Evolutionary conservation across 2,888 invertebrate genomes (phyloP).

Genomic region (Drosophila nr. perissopoda): DNA sequence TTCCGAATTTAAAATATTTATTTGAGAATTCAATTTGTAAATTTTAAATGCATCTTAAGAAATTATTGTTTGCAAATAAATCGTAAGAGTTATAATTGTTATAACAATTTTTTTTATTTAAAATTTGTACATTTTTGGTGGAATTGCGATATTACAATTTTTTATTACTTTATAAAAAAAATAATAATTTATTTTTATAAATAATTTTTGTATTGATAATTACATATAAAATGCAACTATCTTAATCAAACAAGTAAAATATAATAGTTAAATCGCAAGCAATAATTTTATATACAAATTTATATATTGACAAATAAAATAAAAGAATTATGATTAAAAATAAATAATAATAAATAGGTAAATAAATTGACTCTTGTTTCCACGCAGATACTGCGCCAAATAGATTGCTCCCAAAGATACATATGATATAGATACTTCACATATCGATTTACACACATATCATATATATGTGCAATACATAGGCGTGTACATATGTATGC

Average conservation of each 20-base stretch:
- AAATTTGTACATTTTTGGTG: neutral
- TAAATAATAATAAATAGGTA: neutral
- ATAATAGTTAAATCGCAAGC: neutral
- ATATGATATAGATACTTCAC: neutral
- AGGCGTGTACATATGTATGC: neutral
- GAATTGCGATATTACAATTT: too few relatives aligned
- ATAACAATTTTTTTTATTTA: neutral
- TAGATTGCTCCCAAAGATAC: neutral
- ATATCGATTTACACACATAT: neutral
- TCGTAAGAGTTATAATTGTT: neutral
- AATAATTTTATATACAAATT: neutral
- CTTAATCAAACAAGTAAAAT: neutral
- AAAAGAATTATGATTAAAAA: too few relatives aligned
- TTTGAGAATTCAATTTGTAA: neutral
- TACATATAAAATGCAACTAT: neutral
- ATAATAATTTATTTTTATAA: neutral
- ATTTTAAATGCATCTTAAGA: neutral
- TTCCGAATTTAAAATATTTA: neutral
- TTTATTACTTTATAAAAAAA: neutral
- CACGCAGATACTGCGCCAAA: too few relatives aligned
- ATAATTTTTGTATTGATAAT: neutral
- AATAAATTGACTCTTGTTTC: neutral
- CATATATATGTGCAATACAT: neutral
- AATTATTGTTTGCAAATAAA: neutral
- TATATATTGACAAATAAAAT: neutral